Conservation (phyloP, 2,888 invertebrate genomes). For the Diarsia mendica region DNA sequence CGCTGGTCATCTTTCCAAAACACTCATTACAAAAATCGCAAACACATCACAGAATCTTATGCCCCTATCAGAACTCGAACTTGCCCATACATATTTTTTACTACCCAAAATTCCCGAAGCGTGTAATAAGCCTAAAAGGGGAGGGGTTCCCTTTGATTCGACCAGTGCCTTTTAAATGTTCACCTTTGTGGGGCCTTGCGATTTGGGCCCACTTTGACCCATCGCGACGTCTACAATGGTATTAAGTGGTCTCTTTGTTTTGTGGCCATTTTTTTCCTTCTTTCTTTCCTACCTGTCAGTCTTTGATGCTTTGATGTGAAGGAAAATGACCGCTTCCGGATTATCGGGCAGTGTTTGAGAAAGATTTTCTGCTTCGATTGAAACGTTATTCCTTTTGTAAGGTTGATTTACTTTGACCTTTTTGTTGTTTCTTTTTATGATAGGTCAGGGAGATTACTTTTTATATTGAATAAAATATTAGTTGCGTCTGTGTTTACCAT, state of each 20-base stretch:
- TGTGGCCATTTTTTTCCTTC: conserved; percentile 52
- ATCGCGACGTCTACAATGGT: conserved; percentile 70
- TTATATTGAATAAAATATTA: conserved; percentile 36
- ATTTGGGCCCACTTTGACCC: conserved; percentile 77
- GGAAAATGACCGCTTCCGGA: conserved; percentile 61
- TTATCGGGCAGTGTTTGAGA: conserved; percentile 57
- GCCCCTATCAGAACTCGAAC: conserved; percentile 25
- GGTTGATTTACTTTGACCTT: conserved; percentile 45
- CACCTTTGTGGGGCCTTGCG: conserved; percentile 81
- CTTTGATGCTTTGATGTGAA: conserved; percentile 61
- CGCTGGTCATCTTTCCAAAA: neutral
- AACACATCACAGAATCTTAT: conserved; percentile 28
- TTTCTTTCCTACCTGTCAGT: conserved; percentile 55
- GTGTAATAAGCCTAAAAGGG: conserved; percentile 87
- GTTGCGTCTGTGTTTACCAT: neutral
- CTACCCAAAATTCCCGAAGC: conserved; percentile 71
- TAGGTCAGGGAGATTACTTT: conserved; percentile 42
- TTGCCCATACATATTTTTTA: conserved; percentile 73
- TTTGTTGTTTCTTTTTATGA: conserved; percentile 28
- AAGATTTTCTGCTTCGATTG: conserved; percentile 45
- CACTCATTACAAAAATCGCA: neutral
- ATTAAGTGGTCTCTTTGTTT: conserved; percentile 72
- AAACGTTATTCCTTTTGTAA: conserved; percentile 50
- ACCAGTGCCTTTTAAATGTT: conserved; percentile 80
- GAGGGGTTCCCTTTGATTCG: conserved; percentile 81